A percentile compares a stretch with the other conserved stretches of the same genome.
phyloP scores from a whole-genome alignment of 2,888 invertebrate genomes.

The Cheilosia scutellata region DNA sequence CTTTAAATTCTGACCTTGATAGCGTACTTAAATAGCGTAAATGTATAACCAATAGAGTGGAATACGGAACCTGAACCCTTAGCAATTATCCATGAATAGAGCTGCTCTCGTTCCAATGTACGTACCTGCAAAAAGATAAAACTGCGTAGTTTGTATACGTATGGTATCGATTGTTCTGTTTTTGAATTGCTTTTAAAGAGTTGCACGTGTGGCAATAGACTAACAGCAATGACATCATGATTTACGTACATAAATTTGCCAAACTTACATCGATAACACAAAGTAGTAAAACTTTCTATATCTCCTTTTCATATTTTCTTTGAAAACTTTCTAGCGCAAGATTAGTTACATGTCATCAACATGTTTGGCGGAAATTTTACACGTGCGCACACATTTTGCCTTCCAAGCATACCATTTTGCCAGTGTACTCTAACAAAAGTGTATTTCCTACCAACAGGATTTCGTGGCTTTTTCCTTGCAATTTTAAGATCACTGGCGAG shows the following conservation, averaged over 20 bases:
- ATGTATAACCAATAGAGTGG: no score
- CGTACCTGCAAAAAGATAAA: no score
- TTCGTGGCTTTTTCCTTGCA: constrained; percentile 21
- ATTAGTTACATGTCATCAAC: constrained; percentile 38
- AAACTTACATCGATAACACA: constrained; percentile 5
- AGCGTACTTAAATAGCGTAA: no score
- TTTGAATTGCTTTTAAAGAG: no score
- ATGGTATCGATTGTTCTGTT: no score
- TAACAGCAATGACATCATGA: no score
- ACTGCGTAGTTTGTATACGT: no score
- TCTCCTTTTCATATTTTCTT: not conserved
- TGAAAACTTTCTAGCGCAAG: constrained; percentile 27
- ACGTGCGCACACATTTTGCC: constrained; percentile 24
- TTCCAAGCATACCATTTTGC: not conserved
- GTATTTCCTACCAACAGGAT: not conserved
- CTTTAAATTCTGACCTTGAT: no score
- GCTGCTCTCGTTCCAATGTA: no score
- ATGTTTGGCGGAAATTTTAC: constrained; percentile 25
- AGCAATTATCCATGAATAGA: no score
- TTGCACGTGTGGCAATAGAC: no score
- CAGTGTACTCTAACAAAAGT: not conserved
- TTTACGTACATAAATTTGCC: not conserved
- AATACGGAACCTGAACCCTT: no score
- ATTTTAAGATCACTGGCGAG: constrained; percentile 34
- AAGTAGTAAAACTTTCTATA: constrained; percentile 22